These are phyloP conservation scores for Porites evermanni DNA, from an alignment of 92 coral and sea anemone genomes.

Conservation along the genomic window DNA sequence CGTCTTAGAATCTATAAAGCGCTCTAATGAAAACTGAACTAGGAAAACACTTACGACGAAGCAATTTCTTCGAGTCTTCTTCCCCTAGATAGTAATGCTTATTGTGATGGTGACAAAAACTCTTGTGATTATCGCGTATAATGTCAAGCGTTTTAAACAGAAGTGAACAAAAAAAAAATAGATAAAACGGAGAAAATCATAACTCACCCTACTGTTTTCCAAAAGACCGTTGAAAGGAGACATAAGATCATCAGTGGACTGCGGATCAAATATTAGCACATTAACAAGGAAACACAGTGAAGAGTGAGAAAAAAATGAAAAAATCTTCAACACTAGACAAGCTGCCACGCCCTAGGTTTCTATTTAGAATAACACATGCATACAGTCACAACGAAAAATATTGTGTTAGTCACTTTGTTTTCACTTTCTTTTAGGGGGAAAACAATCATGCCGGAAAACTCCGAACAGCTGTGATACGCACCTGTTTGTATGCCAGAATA, in stretches of 20 bases:
- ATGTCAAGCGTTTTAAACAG: not conserved
- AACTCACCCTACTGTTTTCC: slow-evolving; percentile 78
- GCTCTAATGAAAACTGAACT: no score
- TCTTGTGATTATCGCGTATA: no score
- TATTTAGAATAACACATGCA: no score
- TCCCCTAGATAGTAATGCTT: not conserved
- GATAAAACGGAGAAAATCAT: not conserved
- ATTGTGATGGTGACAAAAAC: not conserved
- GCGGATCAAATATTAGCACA: not conserved
- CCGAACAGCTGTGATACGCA: not conserved
- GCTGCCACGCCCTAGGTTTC: no score
- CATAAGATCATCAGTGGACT: slow-evolving; percentile 81
- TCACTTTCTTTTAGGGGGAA: no score
- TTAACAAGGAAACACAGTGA: not conserved
- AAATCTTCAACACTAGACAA: no score
- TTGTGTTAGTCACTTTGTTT: no score
- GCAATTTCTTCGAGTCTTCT: no score
- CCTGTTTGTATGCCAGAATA: slow-evolving; percentile 81
- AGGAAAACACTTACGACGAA: no score
- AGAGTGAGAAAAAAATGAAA: not conserved
- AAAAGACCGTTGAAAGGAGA: slow-evolving; percentile 80
- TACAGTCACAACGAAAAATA: no score
- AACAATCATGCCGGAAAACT: no score
- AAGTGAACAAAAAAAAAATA: not conserved
- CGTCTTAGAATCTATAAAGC: no score